These are phyloP conservation scores for Felis chaus DNA, from an alignment of 2,113 vertebrate species.

Conservation along the genomic window DNA sequence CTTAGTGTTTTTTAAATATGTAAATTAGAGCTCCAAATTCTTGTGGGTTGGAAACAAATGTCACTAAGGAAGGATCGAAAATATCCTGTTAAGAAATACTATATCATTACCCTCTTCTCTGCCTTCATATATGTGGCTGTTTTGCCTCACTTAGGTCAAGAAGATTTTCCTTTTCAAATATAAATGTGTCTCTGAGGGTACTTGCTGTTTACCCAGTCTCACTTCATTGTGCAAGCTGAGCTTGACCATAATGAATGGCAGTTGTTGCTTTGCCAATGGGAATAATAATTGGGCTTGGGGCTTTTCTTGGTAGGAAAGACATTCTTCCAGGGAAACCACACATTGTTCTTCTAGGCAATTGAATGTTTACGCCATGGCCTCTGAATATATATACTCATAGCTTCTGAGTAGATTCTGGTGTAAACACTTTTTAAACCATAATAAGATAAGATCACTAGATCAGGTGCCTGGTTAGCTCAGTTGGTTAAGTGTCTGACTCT, in stretches of 20 bases:
- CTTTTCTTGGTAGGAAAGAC: neutral
- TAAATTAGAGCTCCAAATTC: neutral
- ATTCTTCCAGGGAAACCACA: neutral
- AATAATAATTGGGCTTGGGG: neutral
- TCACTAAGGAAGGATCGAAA: neutral
- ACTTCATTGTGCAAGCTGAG: neutral
- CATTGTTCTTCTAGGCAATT: neutral
- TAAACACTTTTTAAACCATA: neutral
- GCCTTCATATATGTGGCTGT: neutral
- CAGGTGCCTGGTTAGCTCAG: too few relatives aligned
- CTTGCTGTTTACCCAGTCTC: neutral
- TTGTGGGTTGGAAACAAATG: neutral
- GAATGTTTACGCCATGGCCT: neutral
- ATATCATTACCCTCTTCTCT: neutral
- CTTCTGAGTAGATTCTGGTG: neutral
- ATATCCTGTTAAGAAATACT: neutral
- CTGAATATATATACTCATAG: neutral
- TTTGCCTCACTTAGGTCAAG: neutral
- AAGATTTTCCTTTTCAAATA: neutral
- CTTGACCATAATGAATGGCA: neutral
- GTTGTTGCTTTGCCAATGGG: neutral
- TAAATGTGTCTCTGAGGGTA: neutral
- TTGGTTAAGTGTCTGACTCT: too few relatives aligned
- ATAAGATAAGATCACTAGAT: neutral
- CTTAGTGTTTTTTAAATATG: neutral